These are phyloP conservation scores for Sciurus vulgaris DNA, from an alignment of 2,797 vertebrate genomes.

Conservation along the genomic window DNA sequence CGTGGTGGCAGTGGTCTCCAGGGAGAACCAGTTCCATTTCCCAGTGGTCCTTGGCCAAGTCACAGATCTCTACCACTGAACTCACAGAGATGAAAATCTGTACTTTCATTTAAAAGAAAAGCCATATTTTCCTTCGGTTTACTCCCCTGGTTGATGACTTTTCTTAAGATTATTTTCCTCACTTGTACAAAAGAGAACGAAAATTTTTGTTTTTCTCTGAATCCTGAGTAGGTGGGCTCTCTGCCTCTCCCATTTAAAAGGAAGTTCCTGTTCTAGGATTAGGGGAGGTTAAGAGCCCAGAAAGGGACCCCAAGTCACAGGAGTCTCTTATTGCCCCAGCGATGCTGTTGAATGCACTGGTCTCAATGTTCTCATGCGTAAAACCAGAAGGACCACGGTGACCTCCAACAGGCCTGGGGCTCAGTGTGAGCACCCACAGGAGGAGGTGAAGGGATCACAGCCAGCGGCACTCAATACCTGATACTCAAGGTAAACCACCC, in stretches of 20 bases:
- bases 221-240: too few species aligned
- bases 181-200: slow-evolving; percentile 21
- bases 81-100: slow-evolving; percentile 2
- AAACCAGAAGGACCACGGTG: neutral
- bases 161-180: neutral
- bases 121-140: neutral
- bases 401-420: neutral
- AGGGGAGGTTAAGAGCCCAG: neutral
- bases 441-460: neutral
- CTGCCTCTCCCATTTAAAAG: neutral
- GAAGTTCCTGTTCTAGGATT: neutral
- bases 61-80: neutral
- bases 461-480: neutral
- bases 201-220: neutral
- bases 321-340: neutral
- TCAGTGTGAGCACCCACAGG: neutral
- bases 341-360: neutral
- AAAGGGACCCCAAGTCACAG: neutral
- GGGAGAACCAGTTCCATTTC: neutral
- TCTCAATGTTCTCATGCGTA: neutral
- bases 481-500: neutral
- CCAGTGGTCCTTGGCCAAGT: neutral
- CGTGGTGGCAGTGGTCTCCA: neutral
- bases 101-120: neutral
- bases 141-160: neutral